Conservation (phyloP, 1,140 invertebrate species). For the Trichomalopsis sarcophagae region DNA sequence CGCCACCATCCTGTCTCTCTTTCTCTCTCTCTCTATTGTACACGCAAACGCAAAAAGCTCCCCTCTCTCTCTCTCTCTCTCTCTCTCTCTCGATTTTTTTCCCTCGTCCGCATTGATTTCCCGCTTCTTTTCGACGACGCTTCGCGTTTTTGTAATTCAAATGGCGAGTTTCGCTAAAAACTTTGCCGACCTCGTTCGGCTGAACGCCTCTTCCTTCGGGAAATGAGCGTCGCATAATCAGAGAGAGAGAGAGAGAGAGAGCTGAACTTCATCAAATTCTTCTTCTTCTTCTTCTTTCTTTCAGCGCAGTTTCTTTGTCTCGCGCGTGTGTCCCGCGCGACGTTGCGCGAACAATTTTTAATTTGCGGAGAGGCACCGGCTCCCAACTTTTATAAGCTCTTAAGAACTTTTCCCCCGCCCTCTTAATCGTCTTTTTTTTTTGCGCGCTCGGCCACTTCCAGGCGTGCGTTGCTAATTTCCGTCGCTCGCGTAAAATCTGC, state of each 20-base stretch:
- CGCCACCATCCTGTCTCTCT: neutral
- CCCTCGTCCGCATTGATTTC: neutral
- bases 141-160: conserved; percentile 42
- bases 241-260: neutral
- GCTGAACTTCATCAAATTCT: conserved; percentile 46
- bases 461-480: conserved; percentile 38
- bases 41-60: neutral
- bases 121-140: conserved; percentile 10
- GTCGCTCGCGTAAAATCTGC: neutral
- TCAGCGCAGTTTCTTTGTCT: conserved; percentile 17
- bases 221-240: conserved; percentile 36
- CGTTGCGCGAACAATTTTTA: conserved; percentile 42
- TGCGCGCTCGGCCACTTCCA: neutral
- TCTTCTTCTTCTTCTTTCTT: conserved; percentile 7
- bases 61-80: neutral
- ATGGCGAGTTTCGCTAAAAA: conserved; percentile 17
- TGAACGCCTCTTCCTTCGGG: conserved; percentile 20
- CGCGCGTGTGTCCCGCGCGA: neutral
- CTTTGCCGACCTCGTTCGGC: conserved; percentile 9
- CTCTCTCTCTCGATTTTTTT: neutral
- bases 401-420: conserved; percentile 13
- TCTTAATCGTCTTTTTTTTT: conserved; percentile 40
- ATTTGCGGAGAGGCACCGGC: conserved; percentile 3
- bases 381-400: conserved; percentile 33
- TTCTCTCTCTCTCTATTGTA: conserved; percentile 8